Conservation (phyloP, 2,797 vertebrate species). For the Rallus crepitans region DNA sequence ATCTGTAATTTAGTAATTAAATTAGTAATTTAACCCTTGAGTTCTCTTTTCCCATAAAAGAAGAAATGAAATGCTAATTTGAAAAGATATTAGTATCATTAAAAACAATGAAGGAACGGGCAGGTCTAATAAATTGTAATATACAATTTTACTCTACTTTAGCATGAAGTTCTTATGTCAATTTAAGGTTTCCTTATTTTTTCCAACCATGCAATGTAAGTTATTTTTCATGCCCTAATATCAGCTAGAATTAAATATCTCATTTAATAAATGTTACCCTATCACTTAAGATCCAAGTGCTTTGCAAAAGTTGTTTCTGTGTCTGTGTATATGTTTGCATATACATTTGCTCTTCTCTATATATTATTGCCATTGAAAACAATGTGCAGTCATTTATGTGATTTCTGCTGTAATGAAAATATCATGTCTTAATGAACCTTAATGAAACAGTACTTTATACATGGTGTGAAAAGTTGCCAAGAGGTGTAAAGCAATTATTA, state of each 20-base stretch:
- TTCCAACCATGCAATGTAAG: background rate
- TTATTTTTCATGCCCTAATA: slow-evolving; percentile 34
- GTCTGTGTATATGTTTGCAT: background rate
- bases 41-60: background rate
- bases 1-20: background rate
- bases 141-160: background rate
- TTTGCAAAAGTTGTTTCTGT: background rate
- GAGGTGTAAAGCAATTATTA: slow-evolving; percentile 75
- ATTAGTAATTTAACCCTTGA: background rate
- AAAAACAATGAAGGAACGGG: background rate
- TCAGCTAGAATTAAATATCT: slow-evolving; percentile 48
- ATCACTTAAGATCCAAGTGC: background rate
- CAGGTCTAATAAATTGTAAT: background rate
- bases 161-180: background rate
- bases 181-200: background rate
- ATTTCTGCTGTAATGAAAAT: slow-evolving; percentile 65
- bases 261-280: background rate
- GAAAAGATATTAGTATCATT: background rate
- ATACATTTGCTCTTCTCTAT: background rate
- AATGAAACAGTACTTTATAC: slow-evolving; percentile 63
- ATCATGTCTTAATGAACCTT: slow-evolving; percentile 64
- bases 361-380: slow-evolving; percentile 52
- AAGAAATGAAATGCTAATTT: background rate
- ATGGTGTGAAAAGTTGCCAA: slow-evolving; percentile 72
- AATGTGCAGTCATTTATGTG: slow-evolving; percentile 45